Evolutionary conservation across 2,113 vertebrate species (phyloP).

Genomic region (Periophthalmus modestus): DNA sequence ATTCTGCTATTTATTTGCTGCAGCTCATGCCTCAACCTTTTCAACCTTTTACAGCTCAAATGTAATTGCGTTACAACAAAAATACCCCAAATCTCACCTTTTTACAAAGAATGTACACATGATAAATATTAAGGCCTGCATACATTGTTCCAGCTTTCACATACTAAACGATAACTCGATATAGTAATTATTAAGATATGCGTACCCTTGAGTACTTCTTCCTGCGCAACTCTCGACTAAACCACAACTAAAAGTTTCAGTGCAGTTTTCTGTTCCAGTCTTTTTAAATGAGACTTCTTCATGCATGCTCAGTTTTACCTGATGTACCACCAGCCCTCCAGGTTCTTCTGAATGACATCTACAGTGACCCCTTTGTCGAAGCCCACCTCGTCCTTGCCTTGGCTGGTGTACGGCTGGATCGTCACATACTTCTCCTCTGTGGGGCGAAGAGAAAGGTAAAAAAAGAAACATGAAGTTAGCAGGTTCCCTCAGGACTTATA

Average conservation of each 20-base stretch:
- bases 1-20: no score
- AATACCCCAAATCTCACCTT: no score
- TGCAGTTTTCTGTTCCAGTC: background rate
- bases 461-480: background rate
- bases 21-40: no score
- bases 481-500: slow-evolving; percentile 8
- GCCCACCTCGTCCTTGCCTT: slow-evolving; percentile 96
- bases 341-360: slow-evolving; percentile 99
- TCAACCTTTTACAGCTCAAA: no score
- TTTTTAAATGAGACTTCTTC: slow-evolving; percentile 1
- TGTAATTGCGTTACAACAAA: no score
- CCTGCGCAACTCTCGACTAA: background rate
- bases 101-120: no score
- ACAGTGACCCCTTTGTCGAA: slow-evolving; percentile 98
- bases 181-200: no score
- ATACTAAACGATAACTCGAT: no score
- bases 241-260: background rate
- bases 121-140: no score
- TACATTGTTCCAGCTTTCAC: no score
- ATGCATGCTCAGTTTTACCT: slow-evolving; percentile 79
- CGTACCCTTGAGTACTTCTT: background rate
- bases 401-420: slow-evolving; percentile 89
- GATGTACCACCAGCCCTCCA: slow-evolving; percentile 99
- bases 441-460: slow-evolving; percentile 12
- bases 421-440: slow-evolving; percentile 96